Evolutionary conservation across 92 coral and sea anemone species (phyloP).

Genomic region (Scolanthus callimorphus): DNA sequence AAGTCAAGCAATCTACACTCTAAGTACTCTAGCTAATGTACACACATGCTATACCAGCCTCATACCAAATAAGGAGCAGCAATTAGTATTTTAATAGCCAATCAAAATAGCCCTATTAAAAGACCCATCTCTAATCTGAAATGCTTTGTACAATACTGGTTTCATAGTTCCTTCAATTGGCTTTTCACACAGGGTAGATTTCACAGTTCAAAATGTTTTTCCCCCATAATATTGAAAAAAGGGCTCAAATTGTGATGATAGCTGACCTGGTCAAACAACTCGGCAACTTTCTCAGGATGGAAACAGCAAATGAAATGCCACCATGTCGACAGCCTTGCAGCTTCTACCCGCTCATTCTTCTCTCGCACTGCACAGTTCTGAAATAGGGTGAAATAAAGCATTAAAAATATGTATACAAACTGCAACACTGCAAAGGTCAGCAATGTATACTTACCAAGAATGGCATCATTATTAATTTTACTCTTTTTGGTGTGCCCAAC

Average conservation of each 20-base stretch:
- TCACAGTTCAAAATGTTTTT: too few species aligned
- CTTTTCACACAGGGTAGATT: too few species aligned
- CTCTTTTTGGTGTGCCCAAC: conserved; percentile 59
- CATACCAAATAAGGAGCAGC: too few species aligned
- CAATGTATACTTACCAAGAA: conserved; percentile 62
- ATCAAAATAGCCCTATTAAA: too few species aligned
- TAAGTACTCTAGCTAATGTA: too few species aligned
- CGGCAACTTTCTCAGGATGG: conserved; percentile 49
- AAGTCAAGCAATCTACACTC: not conserved
- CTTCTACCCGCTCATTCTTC: conserved; percentile 73
- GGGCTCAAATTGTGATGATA: too few species aligned
- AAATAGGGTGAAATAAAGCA: not conserved
- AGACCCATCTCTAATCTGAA: too few species aligned
- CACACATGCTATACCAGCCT: too few species aligned
- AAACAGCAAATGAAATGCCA: conserved; percentile 89
- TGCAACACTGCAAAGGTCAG: not conserved
- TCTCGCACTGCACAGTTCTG: conserved; percentile 80
- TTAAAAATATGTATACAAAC: not conserved
- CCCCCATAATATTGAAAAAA: too few species aligned
- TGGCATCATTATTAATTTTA: conserved; percentile 94
- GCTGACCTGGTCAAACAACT: conserved; percentile 72
- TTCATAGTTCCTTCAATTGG: too few species aligned
- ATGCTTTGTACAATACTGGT: too few species aligned
- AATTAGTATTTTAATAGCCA: too few species aligned
- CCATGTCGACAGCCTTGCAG: conserved; percentile 84